Conservation (phyloP, 2,113 vertebrate genomes). For the Syngnathus scovelli region DNA sequence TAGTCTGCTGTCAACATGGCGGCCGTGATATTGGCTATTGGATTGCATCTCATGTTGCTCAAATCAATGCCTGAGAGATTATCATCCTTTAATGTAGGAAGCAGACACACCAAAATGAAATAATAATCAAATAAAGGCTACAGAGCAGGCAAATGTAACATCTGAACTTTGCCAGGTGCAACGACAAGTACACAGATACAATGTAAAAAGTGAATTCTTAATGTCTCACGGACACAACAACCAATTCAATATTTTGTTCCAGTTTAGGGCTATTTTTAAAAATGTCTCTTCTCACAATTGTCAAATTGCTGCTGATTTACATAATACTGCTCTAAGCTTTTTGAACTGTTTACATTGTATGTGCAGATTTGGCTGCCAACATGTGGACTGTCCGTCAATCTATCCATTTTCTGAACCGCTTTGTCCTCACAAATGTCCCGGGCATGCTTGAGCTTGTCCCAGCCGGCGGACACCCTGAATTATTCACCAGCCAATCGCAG, state of each 20-base stretch:
- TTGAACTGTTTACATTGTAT: background rate
- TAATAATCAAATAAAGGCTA: slow-evolving; percentile 30
- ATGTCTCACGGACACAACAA: too few relatives aligned
- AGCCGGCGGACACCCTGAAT: too few relatives aligned
- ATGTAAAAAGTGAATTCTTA: background rate
- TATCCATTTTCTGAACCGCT: too few relatives aligned
- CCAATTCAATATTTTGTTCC: too few relatives aligned
- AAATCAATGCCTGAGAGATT: slow-evolving; percentile 44
- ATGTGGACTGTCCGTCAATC: background rate
- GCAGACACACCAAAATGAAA: slow-evolving; percentile 28
- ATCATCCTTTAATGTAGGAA: slow-evolving; percentile 12
- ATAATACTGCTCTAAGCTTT: too few relatives aligned
- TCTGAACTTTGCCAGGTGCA: background rate
- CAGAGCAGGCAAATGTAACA: background rate
- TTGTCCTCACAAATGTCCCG: too few relatives aligned
- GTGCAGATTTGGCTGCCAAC: background rate
- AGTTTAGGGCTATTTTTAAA: background rate
- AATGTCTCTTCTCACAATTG: too few relatives aligned
- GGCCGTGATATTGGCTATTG: slow-evolving; percentile 30
- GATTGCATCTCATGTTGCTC: slow-evolving; percentile 31
- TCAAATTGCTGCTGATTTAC: too few relatives aligned
- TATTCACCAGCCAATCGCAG: too few relatives aligned
- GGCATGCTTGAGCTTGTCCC: too few relatives aligned
- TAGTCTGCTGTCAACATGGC: slow-evolving; percentile 40
- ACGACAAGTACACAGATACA: background rate